phyloP scores from a whole-genome alignment of 2,113 vertebrate genomes.

The Aegotheles bennettii region DNA sequence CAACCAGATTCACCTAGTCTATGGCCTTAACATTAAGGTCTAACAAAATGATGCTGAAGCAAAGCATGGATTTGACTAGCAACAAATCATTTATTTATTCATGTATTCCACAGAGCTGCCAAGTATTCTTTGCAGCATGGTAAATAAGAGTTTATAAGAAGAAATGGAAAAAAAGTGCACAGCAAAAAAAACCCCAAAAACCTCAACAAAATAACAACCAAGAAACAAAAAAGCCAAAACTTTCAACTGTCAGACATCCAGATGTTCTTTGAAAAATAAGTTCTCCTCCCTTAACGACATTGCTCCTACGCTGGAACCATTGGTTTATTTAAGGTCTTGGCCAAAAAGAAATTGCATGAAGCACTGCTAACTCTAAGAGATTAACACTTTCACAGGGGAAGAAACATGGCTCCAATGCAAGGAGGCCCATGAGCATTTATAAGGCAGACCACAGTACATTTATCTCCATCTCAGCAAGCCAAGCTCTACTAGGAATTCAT shows the following conservation, averaged over 20 bases:
- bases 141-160: neutral
- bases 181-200: neutral
- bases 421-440: neutral
- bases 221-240: no score
- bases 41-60: neutral
- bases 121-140: neutral
- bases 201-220: fast-evolving
- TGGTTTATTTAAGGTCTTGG: neutral
- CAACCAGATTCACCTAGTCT: neutral
- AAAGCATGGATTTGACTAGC: neutral
- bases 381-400: neutral
- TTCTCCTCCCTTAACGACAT: neutral
- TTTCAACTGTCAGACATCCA: neutral
- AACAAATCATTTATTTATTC: neutral
- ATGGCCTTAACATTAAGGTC: neutral
- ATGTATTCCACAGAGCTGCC: neutral
- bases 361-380: neutral
- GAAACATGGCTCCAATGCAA: neutral
- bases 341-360: neutral
- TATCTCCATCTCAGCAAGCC: neutral
- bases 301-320: neutral
- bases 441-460: neutral
- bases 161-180: neutral
- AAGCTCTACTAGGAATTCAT: neutral
- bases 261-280: neutral